A percentile compares a stretch with the other conserved stretches of the same genome.
phyloP scores from a whole-genome alignment of 2,113 vertebrate genomes.

The Eublepharis macularius region DNA sequence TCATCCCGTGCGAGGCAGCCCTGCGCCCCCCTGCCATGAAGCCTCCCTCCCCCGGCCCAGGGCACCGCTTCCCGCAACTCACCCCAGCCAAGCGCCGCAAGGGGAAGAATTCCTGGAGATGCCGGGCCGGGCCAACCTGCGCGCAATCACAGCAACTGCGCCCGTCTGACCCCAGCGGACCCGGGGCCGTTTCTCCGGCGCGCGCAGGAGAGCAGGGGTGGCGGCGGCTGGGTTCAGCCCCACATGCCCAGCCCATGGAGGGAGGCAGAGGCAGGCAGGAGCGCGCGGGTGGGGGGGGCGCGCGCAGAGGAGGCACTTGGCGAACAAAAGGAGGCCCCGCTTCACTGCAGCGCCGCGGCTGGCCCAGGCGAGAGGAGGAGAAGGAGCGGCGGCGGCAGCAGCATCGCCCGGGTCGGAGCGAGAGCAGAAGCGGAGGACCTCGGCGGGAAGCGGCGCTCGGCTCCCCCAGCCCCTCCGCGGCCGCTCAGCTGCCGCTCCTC shows the following conservation, averaged over 20 bases:
- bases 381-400: neutral
- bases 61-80: constrained; percentile 65
- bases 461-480: constrained; percentile 50
- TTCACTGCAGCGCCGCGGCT: constrained; percentile 30
- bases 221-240: neutral
- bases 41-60: constrained; percentile 22
- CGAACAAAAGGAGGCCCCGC: constrained; percentile 90
- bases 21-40: neutral
- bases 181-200: constrained; percentile 50
- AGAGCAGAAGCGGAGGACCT: neutral
- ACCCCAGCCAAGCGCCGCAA: constrained; percentile 78
- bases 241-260: neutral
- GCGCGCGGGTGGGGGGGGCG: neutral
- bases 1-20: neutral
- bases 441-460: neutral
- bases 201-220: neutral
- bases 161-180: constrained; percentile 65
- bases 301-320: constrained; percentile 69
- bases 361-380: constrained; percentile 6
- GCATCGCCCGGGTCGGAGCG: constrained; percentile 28
- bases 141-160: constrained; percentile 63
- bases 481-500: constrained; percentile 75
- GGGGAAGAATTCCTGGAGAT: constrained; percentile 61
- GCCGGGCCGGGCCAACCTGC: constrained; percentile 74
- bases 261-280: constrained; percentile 17